Conservation (phyloP, 1,140 invertebrate genomes). For the Aphis craccivora region DNA sequence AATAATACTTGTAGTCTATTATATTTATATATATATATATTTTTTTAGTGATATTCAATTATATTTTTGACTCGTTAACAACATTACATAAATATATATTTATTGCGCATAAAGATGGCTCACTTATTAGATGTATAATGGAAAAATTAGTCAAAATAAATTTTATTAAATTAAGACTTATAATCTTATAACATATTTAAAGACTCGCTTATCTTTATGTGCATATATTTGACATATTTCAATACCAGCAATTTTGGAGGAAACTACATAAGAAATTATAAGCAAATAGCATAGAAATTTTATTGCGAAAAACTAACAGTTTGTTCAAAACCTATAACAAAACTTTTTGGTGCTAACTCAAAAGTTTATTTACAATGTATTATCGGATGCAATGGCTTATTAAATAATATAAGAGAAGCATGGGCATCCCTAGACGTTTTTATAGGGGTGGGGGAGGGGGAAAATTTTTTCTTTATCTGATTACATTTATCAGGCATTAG, state of each 20-base stretch:
- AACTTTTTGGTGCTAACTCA: not conserved
- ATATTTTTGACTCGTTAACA: not conserved
- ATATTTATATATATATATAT: too few relatives aligned
- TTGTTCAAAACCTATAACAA: not conserved
- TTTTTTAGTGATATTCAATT: not conserved
- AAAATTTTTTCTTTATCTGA: too few relatives aligned
- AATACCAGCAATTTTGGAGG: not conserved
- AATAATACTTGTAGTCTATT: not conserved
- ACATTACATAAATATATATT: not conserved
- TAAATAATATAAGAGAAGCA: not conserved
- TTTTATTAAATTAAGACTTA: not conserved
- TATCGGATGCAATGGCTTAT: not conserved
- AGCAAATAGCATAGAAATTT: not conserved
- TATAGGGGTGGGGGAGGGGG: too few relatives aligned
- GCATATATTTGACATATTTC: not conserved
- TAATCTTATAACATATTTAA: not conserved
- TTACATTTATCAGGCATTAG: not conserved
- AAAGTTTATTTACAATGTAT: not conserved
- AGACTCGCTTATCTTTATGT: not conserved
- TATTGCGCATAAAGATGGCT: not conserved
- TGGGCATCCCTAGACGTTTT: too few relatives aligned
- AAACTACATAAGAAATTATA: not conserved
- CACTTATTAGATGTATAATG: too few relatives aligned
- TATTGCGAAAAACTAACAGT: not conserved
- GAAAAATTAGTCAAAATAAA: not conserved